Conservation (phyloP, 2,797 vertebrate species). For the Rhynchonycteris naso region DNA sequence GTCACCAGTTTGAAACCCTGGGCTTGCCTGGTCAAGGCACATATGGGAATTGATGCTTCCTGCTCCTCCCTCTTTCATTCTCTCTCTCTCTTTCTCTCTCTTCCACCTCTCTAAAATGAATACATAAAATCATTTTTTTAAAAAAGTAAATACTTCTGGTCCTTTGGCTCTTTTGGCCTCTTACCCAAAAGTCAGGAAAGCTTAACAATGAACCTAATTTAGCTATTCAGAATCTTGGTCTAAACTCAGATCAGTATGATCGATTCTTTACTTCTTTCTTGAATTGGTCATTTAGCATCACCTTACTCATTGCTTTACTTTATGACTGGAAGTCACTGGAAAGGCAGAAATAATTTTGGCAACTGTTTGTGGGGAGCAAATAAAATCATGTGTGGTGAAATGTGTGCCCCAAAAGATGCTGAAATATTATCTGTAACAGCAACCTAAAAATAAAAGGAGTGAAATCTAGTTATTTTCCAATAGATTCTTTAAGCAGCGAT, state of each 20-base stretch:
- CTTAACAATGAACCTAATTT: background rate
- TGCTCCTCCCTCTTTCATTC: no score
- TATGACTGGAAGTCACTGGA: background rate
- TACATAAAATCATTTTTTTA: no score
- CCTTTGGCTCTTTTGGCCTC: background rate
- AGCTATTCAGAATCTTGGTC: background rate
- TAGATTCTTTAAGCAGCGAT: background rate
- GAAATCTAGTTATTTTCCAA: background rate
- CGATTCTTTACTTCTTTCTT: slow-evolving; percentile 4
- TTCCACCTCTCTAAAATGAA: no score
- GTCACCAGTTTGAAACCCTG: no score
- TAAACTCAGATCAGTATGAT: slow-evolving; percentile 2
- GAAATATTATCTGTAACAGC: background rate
- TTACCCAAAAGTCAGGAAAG: slow-evolving; percentile 39
- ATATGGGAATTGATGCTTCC: no score
- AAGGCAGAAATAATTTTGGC: slow-evolving; percentile 49
- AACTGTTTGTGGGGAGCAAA: background rate
- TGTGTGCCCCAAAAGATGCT: background rate
- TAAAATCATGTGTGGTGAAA: background rate
- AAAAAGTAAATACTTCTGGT: no score
- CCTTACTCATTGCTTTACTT: background rate
- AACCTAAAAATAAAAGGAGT: background rate
- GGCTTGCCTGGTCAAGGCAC: no score
- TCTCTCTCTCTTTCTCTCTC: no score
- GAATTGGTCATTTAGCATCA: background rate